Percentiles rank a stretch among this genome's conserved stretches.
These are phyloP conservation scores for Neotoxoptera formosana DNA, from an alignment of 1,140 invertebrate genomes.

Conservation along the genomic window DNA sequence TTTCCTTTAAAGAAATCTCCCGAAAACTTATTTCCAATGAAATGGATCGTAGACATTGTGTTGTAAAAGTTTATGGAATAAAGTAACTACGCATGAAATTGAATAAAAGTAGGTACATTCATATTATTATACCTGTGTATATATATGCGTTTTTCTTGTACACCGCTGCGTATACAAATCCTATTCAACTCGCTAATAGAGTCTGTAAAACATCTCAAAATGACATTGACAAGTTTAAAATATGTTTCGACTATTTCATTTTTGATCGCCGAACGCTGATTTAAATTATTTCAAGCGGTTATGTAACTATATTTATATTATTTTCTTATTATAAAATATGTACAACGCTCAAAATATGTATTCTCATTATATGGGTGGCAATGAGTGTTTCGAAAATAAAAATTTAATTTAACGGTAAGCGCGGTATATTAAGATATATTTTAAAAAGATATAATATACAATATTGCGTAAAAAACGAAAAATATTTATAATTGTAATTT, in stretches of 20 bases:
- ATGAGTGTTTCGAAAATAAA: not conserved
- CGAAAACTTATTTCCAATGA: not conserved
- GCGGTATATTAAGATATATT: too few relatives aligned
- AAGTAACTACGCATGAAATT: slow-evolving; percentile 14
- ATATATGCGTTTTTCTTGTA: not conserved
- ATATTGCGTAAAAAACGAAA: not conserved
- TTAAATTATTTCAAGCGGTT: too few relatives aligned
- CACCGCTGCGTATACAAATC: not conserved
- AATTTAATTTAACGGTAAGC: not conserved
- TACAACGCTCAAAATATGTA: not conserved
- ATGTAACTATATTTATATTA: too few relatives aligned
- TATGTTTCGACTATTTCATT: not conserved
- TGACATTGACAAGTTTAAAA: not conserved
- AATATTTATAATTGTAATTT: not conserved
- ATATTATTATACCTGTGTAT: not conserved
- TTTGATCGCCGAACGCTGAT: not conserved
- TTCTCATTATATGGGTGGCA: not conserved
- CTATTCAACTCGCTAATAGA: not conserved
- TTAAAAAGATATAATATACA: not conserved
- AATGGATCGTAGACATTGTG: not conserved
- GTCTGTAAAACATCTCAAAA: not conserved
- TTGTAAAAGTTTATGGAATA: not conserved
- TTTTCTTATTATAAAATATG: not conserved
- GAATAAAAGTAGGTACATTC: not conserved
- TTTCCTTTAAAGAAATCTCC: not conserved